Base-by-base conservation (phyloP, 2,888 invertebrate species). In the Drosophila sordidula region DNA sequence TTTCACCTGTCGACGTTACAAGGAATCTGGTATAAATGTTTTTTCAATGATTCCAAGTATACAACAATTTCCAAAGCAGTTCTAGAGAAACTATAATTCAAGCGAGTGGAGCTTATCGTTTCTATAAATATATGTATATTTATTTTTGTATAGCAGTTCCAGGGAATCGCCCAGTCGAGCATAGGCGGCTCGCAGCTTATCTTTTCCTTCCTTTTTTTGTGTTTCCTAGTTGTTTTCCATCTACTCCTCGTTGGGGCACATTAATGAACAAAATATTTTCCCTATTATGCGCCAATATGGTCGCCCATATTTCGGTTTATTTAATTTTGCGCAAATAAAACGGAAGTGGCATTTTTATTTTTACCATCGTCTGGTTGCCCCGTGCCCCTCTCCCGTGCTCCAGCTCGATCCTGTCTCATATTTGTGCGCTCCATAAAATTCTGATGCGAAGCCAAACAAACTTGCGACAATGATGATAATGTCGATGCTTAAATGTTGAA, bases 291-390 rank as follows among this genome's bases (percentile, higher is more conserved):
- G 81, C 87, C 85, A 89, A 89, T 88, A 86, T 83, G 79, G 86
- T 88, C 67, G 75, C 72, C 87, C 87, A 87, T 84, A 89, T 87
- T 89, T 89, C 82, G 88, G 89, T 87, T 89, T 88, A 89, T 88
- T 90, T 90, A 88, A 88, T 89, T 90, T 88, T 82, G 90, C 69
- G 89, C 89, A 88, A 88, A 88, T 88, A 89, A 87, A 88, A 89
- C 79, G 88, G 86, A 87, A 87, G 86, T 87, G 85, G 88, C 86
- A 71, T 82, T 89, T 86, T 88, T 85, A 87, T 85, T 87, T 72
- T 78, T 76, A 62, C 57, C 71, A 70, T 65, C 69, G 59, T 70
- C 66, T 76, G 51, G 65, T 51, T 51, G 38, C 34, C 29, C 38
- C 11, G 16, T 45, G n/a, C n/a, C 29, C 39, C 38, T 6, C 59